phyloP scores from a whole-genome alignment of 2,888 invertebrate species.

The Gasteruption jaculator region DNA sequence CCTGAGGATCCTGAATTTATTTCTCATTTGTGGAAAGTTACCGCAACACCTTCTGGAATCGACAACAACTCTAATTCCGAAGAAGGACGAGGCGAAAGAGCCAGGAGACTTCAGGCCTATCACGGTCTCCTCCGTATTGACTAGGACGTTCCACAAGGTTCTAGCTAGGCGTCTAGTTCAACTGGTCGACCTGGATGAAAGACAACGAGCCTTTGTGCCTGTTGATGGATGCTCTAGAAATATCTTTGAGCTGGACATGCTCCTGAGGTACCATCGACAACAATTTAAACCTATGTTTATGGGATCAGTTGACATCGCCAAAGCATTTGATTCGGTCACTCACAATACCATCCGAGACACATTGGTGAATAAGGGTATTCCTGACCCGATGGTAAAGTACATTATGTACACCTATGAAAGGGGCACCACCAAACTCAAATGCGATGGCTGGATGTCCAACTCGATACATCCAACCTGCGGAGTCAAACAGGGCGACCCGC shows the following conservation, averaged over 20 bases:
- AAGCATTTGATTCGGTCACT: constrained; percentile 21
- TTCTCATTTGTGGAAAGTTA: too few relatives aligned
- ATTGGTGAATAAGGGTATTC: constrained; percentile 8
- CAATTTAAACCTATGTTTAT: constrained; percentile 17
- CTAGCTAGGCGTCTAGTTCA: constrained; percentile 5
- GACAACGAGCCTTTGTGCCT: constrained; percentile 16
- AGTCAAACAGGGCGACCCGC: constrained; percentile 22
- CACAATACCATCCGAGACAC: constrained; percentile 15
- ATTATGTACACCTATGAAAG: constrained; percentile 7
- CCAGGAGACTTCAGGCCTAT: constrained; percentile 22
- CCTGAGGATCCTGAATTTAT: constrained; percentile 20
- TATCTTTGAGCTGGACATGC: constrained; percentile 19
- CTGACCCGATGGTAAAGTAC: constrained; percentile 11
- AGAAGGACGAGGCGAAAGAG: constrained; percentile 14
- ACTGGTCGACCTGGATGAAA: constrained; percentile 4
- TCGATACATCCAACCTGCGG: constrained; percentile 19
- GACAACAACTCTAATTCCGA: constrained; percentile 11
- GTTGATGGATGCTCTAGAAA: constrained; percentile 14
- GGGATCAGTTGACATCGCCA: constrained; percentile 20
- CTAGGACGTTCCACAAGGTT: constrained; percentile 12
- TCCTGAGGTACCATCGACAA: constrained; percentile 13
- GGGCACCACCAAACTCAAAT: constrained; percentile 9
- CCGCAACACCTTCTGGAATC: too few relatives aligned
- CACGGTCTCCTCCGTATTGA: constrained; percentile 15
- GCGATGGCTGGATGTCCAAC: constrained; percentile 7